These are phyloP conservation scores for Drosophila trapezifrons DNA, from an alignment of 1,140 invertebrate species.

Conservation along the genomic window DNA sequence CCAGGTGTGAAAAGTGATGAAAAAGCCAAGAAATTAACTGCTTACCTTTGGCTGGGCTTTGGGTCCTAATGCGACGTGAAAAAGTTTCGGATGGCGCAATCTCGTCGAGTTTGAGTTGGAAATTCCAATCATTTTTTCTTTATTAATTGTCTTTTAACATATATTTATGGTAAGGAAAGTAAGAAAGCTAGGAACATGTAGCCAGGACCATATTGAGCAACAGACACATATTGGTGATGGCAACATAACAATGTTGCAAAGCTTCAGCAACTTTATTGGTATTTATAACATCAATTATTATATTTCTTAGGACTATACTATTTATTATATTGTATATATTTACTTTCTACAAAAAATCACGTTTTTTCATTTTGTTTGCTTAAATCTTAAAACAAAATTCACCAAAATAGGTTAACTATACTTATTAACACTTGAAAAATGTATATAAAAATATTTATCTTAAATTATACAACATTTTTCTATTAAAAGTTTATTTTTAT, in stretches of 20 bases:
- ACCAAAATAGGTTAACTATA: too few species aligned
- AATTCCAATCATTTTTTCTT: not conserved
- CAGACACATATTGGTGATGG: too few species aligned
- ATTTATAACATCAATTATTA: too few species aligned
- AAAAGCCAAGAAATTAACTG: slow-evolving; percentile 12
- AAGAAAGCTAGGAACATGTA: not conserved
- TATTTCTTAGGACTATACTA: too few species aligned
- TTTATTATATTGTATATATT: not conserved
- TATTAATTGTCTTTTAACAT: not conserved
- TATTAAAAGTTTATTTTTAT: too few species aligned
- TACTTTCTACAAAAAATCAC: too few species aligned
- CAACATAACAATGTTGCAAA: not conserved
- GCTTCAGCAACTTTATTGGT: not conserved
- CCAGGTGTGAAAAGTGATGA: slow-evolving; percentile 46
- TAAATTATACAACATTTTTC: too few species aligned
- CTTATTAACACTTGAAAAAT: too few species aligned
- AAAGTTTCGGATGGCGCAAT: not conserved
- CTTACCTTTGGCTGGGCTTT: slow-evolving; percentile 11
- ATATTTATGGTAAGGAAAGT: not conserved
- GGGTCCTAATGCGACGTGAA: slow-evolving; percentile 8
- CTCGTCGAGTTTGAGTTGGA: not conserved
- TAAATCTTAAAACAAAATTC: too few species aligned
- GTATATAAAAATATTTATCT: too few species aligned
- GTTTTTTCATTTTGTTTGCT: too few species aligned
- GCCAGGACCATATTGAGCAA: not conserved